Conservation (phyloP, 1,140 invertebrate species). For the Drosophila arawakana region DNA sequence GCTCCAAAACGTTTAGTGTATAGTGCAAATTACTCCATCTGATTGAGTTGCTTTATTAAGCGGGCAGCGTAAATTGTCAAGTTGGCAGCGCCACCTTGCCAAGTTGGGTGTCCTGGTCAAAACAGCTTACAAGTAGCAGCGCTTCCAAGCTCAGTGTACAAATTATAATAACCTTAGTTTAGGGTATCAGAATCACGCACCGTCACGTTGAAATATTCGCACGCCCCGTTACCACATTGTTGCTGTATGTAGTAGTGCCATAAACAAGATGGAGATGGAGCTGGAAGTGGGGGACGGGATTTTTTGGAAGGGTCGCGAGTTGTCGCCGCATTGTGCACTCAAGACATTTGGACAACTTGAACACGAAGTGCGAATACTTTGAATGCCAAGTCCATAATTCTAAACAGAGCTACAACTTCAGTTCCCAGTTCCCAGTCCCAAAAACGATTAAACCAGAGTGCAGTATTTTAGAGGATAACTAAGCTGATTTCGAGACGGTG, state of each 20-base stretch:
- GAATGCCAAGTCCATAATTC: slow-evolving; percentile 36
- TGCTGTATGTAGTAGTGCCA: not conserved
- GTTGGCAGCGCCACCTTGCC: no score
- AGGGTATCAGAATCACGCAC: slow-evolving; percentile 32
- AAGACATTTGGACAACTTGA: slow-evolving; percentile 49
- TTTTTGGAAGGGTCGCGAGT: not conserved
- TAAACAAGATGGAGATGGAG: no score
- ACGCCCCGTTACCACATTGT: slow-evolving; percentile 45
- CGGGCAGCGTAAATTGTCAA: no score
- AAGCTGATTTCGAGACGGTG: not conserved
- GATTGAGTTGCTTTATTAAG: no score
- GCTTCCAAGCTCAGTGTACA: not conserved
- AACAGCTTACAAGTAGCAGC: no score
- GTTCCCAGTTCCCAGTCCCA: not conserved
- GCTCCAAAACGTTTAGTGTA: no score
- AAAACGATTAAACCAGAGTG: not conserved
- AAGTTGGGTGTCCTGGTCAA: not conserved
- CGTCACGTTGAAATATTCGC: slow-evolving; percentile 52
- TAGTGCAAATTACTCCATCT: no score
- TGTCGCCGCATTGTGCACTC: slow-evolving; percentile 36
- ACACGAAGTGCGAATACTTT: slow-evolving; percentile 28
- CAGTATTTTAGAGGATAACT: not conserved
- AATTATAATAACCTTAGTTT: not conserved
- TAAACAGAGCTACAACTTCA: not conserved
- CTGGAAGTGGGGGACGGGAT: not conserved